Evolutionary conservation across 2,888 invertebrate genomes (phyloP).

Genomic region (Saturnia pavonia): DNA sequence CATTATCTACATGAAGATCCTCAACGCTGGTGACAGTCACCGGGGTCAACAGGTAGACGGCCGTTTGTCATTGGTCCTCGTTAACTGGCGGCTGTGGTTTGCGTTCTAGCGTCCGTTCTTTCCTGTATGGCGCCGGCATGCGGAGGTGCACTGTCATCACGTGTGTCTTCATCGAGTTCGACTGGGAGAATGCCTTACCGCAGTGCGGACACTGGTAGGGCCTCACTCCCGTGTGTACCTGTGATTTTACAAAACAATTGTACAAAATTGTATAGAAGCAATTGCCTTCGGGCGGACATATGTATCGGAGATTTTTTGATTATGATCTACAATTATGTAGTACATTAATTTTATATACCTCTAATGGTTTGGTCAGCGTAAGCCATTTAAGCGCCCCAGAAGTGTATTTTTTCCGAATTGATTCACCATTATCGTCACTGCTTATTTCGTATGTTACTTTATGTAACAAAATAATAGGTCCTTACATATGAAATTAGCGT

Average conservation of each 20-base stretch:
- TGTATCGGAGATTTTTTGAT: no score
- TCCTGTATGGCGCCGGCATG: slow-evolving; percentile 57
- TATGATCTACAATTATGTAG: no score
- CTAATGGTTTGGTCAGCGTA: no score
- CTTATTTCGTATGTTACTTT: no score
- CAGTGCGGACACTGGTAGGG: slow-evolving; percentile 61
- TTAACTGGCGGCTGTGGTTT: not conserved
- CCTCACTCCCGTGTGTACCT: slow-evolving; percentile 67
- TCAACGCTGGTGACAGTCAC: not conserved
- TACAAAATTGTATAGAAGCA: no score
- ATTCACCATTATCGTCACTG: no score
- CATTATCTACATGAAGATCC: not conserved
- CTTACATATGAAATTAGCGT: no score
- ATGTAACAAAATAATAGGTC: no score
- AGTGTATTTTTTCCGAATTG: no score
- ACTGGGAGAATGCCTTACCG: slow-evolving; percentile 62
- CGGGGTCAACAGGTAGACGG: not conserved
- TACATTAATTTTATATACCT: no score
- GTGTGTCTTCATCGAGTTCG: slow-evolving; percentile 64
- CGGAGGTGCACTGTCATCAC: slow-evolving; percentile 63
- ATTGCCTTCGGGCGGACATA: no score
- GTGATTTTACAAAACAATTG: slow-evolving; percentile 12
- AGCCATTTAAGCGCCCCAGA: no score
- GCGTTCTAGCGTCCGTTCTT: not conserved
- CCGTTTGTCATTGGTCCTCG: slow-evolving; percentile 1